Base-by-base conservation (phyloP, 2,888 invertebrate genomes). In the Cheilosia grossa region DNA sequence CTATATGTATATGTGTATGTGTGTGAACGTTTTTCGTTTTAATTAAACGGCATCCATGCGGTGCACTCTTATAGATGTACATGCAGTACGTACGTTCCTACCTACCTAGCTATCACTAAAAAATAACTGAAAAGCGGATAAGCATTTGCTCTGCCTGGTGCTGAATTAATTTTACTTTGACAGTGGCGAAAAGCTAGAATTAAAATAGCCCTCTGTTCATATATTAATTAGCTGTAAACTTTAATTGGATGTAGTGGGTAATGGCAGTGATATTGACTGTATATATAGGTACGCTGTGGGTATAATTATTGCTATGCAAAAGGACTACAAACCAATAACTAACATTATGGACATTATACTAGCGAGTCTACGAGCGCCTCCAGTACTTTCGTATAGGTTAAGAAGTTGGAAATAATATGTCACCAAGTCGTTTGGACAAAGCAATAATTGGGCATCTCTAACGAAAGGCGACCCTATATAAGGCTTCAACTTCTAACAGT, bases 31-130 rank as follows among this genome's bases (percentile, higher is more conserved):
- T 75, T 82, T 64, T 77, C 58, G 64, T 66, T 51, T 70, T 82
- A 77, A 82, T 82, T 70, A 82, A 70, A 63, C 64, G 30, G 64
- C 70, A 64, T 70, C 40, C 69, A 81, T 58, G 81, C 67, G 51
- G 24, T 80, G 40, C 73, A 37, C 53, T 44, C 27, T 44, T 37
- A 79, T 66, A 13, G 30, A 9, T 30, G 9, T 69, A 70, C 33
- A 72, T 72, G 13, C 4, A 13, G 37, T 13, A 30, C 1, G 4
- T 37, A 37, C 37, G 37, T 37, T 13, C 13, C 13, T 13, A 4
- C 13, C 37, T 61, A 21, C 9, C 30, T 30, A 9, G 9, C 27
- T 40, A n/a, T n/a, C n/a, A 19, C 27, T 30, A 33, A 19, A 42
- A 51, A 59, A 58, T 30, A 42, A 17, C 1, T 2, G 56, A 30